Percentiles rank a stretch among this genome's conserved stretches.
phyloP scores from a whole-genome alignment of 2,113 vertebrate species.

The Capreolus pygargus region DNA sequence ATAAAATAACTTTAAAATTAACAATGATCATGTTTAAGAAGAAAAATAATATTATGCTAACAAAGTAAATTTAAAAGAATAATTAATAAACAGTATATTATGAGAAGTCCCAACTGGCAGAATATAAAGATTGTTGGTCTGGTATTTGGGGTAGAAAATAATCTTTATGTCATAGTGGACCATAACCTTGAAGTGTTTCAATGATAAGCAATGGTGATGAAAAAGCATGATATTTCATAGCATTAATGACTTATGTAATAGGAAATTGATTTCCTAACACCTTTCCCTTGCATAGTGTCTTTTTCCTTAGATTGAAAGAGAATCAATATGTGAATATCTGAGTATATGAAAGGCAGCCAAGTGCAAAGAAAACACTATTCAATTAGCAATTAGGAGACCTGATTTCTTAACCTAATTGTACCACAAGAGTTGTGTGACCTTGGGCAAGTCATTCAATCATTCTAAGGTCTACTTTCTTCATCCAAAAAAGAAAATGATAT shows the following conservation, averaged over 20 bases:
- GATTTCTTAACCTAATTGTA: background rate
- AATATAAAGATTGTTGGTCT: background rate
- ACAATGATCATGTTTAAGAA: background rate
- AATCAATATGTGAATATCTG: conserved; percentile 50
- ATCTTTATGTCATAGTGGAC: background rate
- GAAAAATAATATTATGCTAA: background rate
- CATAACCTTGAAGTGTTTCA: background rate
- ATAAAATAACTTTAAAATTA: background rate
- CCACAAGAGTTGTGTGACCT: background rate
- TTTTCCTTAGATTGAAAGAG: conserved; percentile 8
- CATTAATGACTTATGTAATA: conserved; percentile 48
- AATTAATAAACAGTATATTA: background rate
- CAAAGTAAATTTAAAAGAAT: background rate
- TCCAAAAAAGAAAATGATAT: background rate
- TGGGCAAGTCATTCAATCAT: background rate
- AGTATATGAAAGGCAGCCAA: conserved; percentile 15
- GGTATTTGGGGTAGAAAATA: background rate
- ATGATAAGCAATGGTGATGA: background rate
- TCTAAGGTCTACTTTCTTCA: background rate
- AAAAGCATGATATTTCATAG: background rate
- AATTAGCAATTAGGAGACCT: conserved; percentile 12
- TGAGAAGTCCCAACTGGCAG: background rate
- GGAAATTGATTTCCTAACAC: conserved; percentile 51
- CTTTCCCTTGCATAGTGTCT: background rate
- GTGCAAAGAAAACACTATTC: conserved; percentile 9